phyloP scores from a whole-genome alignment of 2,113 vertebrate species.

The Mola mola region DNA sequence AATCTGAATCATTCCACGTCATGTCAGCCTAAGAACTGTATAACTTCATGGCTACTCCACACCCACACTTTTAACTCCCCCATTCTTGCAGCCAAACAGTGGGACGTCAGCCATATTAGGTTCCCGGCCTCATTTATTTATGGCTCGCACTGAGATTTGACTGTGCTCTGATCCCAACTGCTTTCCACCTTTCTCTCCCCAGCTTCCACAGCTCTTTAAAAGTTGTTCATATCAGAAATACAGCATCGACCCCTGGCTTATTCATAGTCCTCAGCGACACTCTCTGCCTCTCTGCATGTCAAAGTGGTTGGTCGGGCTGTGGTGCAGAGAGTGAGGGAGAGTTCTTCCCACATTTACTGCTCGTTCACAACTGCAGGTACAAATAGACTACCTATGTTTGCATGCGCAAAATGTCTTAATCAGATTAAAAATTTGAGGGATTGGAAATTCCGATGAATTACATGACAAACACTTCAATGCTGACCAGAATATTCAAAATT shows the following conservation, averaged over 20 bases:
- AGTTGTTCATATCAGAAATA: constrained; percentile 67
- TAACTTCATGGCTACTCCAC: background rate
- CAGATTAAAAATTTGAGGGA: too few species aligned
- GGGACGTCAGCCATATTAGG: constrained; percentile 34
- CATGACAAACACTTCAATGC: too few species aligned
- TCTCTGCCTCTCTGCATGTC: constrained; percentile 74
- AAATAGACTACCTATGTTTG: too few species aligned
- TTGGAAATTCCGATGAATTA: too few species aligned
- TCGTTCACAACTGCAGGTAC: too few species aligned
- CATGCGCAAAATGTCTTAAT: too few species aligned
- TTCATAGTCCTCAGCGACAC: constrained; percentile 35
- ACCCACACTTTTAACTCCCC: constrained; percentile 9
- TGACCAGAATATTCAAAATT: too few species aligned
- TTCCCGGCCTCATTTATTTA: constrained; percentile 63
- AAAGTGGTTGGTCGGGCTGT: constrained; percentile 44
- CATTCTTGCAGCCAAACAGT: constrained; percentile 28
- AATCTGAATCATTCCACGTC: constrained; percentile 8
- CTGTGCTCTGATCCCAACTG: constrained; percentile 44
- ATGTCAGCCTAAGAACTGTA: constrained; percentile 17
- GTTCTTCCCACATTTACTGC: too few species aligned
- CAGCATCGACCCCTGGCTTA: constrained; percentile 58
- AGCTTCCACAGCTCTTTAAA: constrained; percentile 56
- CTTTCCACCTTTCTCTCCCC: constrained; percentile 11
- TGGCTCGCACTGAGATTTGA: constrained; percentile 36
- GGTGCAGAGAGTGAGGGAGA: too few species aligned